Evolutionary conservation across 1,140 invertebrate genomes (phyloP).

Genomic region (Dreissena polymorpha): DNA sequence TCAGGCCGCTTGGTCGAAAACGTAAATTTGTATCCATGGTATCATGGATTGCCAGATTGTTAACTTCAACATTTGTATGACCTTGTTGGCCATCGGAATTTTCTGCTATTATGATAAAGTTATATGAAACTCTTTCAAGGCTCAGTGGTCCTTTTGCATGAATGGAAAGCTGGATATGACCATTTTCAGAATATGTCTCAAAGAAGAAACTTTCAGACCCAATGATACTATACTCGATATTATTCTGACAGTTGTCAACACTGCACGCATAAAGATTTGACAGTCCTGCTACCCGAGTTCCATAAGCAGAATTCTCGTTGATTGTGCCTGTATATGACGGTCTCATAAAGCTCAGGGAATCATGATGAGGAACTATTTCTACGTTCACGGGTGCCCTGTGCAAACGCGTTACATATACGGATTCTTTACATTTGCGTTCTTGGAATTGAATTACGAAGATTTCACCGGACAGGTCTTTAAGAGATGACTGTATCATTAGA

Average conservation of each 20-base stretch:
- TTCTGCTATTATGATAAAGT: constrained; percentile 34
- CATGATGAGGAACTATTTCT: background rate
- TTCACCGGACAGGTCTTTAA: constrained; percentile 14
- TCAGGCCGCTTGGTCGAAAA: background rate
- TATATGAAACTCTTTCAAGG: background rate
- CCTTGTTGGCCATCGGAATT: constrained; percentile 15
- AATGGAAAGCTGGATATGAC: constrained; percentile 30
- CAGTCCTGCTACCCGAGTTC: constrained; percentile 32
- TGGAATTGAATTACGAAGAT: constrained; percentile 20
- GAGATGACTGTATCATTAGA: constrained; percentile 14
- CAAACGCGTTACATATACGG: background rate
- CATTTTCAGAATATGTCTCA: constrained; percentile 16
- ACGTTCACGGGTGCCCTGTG: background rate
- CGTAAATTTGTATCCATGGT: background rate
- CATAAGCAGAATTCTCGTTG: background rate
- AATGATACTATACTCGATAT: constrained; percentile 31
- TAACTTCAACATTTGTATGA: constrained; percentile 14
- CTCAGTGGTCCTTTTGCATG: constrained; percentile 2
- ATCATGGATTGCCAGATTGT: background rate
- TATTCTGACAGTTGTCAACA: background rate
- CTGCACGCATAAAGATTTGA: constrained; percentile 29
- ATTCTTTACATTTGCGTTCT: background rate
- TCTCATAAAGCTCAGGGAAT: constrained; percentile 4
- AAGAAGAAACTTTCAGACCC: constrained; percentile 30
- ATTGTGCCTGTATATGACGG: constrained; percentile 13